Evolutionary conservation across 2,888 invertebrate species (phyloP).

Genomic region (Megaustenia siamemsis): DNA sequence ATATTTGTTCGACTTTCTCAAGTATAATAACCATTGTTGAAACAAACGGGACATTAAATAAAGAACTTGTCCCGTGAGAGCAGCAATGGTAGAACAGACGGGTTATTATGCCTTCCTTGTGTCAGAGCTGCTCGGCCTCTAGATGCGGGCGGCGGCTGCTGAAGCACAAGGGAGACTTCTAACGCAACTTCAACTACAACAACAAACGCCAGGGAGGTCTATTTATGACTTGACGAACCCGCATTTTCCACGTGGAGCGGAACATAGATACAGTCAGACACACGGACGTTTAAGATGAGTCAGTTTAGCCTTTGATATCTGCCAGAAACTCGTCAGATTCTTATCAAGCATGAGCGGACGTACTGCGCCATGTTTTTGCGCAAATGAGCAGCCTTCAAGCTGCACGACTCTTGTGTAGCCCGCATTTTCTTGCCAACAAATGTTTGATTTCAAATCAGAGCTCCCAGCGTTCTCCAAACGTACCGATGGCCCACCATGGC

Average conservation of each 20-base stretch:
- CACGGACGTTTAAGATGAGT: constrained; percentile 9
- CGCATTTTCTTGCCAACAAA: constrained; percentile 13
- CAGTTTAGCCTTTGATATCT: neutral
- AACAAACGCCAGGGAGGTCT: neutral
- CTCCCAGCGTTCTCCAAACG: neutral
- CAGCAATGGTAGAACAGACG: neutral
- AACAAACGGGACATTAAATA: neutral
- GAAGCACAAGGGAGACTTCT: neutral
- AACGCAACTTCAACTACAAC: neutral
- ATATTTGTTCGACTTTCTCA: neutral
- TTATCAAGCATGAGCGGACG: neutral
- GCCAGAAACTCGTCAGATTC: constrained; percentile 20
- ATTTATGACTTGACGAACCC: constrained; percentile 12
- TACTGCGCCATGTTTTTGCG: neutral
- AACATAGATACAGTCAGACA: constrained; percentile 8
- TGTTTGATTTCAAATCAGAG: neutral
- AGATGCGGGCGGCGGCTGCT: constrained; percentile 11
- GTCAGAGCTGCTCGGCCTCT: neutral
- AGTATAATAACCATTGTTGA: neutral
- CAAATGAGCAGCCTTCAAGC: constrained; percentile 26
- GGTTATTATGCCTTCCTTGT: neutral
- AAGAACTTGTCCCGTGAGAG: neutral
- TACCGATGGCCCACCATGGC: neutral
- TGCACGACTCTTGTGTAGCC: neutral
- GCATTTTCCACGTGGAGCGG: constrained; percentile 32